Evolutionary conservation across 2,888 invertebrate species (phyloP).

Genomic region (Arenicola marina): DNA sequence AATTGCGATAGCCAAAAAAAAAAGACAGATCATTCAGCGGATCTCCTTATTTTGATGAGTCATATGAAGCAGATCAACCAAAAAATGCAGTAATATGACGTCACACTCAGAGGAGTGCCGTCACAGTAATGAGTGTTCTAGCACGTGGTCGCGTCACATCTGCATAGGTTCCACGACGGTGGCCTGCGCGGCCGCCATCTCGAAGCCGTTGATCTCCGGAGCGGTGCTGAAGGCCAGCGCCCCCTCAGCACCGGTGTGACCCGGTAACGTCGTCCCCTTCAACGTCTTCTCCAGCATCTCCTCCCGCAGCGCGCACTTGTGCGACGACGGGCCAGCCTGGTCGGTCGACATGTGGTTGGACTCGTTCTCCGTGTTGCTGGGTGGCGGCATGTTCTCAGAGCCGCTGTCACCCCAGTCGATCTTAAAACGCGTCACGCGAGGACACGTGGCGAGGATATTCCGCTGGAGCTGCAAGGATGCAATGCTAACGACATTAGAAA

Average conservation of each 20-base stretch:
- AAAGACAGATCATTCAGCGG: too few relatives aligned
- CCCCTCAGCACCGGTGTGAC: background rate
- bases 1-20: too few relatives aligned
- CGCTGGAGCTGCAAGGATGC: constrained; percentile 66
- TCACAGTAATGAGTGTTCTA: background rate
- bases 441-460: constrained; percentile 85
- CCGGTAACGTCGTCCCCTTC: background rate
- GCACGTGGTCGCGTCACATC: background rate
- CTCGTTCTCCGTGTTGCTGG: constrained; percentile 21
- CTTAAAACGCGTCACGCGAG: constrained; percentile 93
- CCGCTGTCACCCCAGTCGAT: constrained; percentile 82
- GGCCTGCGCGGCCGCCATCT: too few relatives aligned
- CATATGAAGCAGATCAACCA: too few relatives aligned
- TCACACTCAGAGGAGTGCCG: too few relatives aligned
- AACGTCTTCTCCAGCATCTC: background rate
- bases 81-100: too few relatives aligned
- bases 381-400: constrained; percentile 24
- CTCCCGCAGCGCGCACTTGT: background rate
- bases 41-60: too few relatives aligned
- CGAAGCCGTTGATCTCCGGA: too few relatives aligned
- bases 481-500: too few relatives aligned
- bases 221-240: too few relatives aligned
- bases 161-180: background rate
- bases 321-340: background rate
- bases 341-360: constrained; percentile 28